These are phyloP conservation scores for Gnathonemus echidnorhynchus DNA, from an alignment of 2,113 vertebrate species.

Conservation along the genomic window DNA sequence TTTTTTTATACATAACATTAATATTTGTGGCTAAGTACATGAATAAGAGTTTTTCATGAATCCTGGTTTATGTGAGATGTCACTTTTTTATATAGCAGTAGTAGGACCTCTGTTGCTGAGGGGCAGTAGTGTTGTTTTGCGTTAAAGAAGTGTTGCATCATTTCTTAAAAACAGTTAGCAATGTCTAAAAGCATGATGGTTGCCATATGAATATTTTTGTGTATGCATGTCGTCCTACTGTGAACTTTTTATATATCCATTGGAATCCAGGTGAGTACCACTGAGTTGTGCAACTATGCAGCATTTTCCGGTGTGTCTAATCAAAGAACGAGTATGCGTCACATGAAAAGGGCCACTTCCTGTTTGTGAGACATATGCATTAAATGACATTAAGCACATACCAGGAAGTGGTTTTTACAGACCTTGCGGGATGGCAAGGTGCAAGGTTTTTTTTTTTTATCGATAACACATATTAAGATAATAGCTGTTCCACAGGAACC, in stretches of 20 bases:
- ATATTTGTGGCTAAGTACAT: background rate
- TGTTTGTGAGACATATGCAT: conserved; percentile 50
- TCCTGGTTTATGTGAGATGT: background rate
- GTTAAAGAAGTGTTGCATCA: background rate
- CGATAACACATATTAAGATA: conserved; percentile 16
- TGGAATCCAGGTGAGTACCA: conserved; percentile 29
- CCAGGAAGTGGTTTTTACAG: conserved; percentile 59
- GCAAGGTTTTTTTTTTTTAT: conserved; percentile 20
- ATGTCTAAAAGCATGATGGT: background rate
- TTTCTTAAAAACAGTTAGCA: background rate
- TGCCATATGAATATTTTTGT: background rate
- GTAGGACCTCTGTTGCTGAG: background rate
- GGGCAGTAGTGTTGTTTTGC: background rate
- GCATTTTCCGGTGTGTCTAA: conserved; percentile 22
- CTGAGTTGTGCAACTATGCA: conserved; percentile 8
- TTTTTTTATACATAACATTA: background rate
- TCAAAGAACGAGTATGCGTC: conserved; percentile 32
- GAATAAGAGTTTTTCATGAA: background rate
- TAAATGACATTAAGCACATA: conserved; percentile 43
- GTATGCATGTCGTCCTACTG: background rate
- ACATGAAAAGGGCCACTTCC: conserved; percentile 56
- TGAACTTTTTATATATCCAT: background rate
- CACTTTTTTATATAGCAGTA: background rate
- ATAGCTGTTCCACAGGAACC: conserved; percentile 9
- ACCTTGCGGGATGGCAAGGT: conserved; percentile 34